Evolutionary conservation across 2,888 invertebrate genomes (phyloP), one percentile per base, ranked within the genome.

Genomic region (Zaprionus bogoriensis): DNA sequence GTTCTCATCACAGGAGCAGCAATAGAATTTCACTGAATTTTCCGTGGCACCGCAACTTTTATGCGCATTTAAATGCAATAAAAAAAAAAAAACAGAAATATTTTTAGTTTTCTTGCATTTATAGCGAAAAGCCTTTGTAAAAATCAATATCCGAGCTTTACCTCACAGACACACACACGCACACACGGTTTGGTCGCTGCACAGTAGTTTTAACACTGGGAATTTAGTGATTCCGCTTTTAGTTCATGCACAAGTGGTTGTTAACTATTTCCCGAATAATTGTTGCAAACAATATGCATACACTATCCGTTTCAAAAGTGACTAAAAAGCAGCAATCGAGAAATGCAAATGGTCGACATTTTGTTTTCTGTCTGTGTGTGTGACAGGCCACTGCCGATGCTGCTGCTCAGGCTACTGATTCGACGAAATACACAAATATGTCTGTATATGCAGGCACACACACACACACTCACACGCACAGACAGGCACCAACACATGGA

Each of bases 291-390:
- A 51, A 48, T 63, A 39, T 50, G 47, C 30, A n/a, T 17, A 23
- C 45, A 63, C 41, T 25, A 48, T 47, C 28, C 39, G 46, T 42
- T 48, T 60, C 22, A 46, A 39, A 75, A 39, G 42, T 50, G 22
- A 25, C 42, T 45, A 74, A 70, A 79, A 63, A 61, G 44, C 61
- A 61, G 44, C 61, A 64, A 65, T 65, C 52, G 59, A 71, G 67
- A 74, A 77, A 74, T 67, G 68, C 67, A 73, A 87, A 78, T 67
- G 86, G 85, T 86, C 86, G 85, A 86, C 86, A 86, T 86, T 86
- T 86, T 86, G 86, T 86, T 86, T 87, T 83, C 80, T 71, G 74
- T 77, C 77, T 67, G 73, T 77, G 62, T 77, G 62, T 57, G 42
- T 32, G 62, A 51, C 54, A 30, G 59, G 48, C 58, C 57, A 63